Evolutionary conservation across 2,113 vertebrate genomes (phyloP).

Genomic region (Grallaria varia): DNA sequence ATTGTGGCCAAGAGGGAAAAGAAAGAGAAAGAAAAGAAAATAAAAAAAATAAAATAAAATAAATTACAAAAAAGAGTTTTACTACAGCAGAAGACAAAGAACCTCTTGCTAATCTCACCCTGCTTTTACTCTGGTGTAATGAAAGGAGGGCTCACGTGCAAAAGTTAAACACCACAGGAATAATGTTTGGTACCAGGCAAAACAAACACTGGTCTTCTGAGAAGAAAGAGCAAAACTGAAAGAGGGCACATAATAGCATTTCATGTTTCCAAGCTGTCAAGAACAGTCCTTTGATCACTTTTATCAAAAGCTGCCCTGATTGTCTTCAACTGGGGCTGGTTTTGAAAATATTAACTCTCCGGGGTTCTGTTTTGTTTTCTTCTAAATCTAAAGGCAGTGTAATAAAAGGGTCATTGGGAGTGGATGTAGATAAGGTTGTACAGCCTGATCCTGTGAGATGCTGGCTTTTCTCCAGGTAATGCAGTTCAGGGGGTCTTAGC

Average conservation of each 20-base stretch:
- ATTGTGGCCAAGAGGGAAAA: constrained; percentile 32
- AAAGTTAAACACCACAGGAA: constrained; percentile 24
- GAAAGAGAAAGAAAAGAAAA: neutral
- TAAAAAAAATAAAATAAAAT: no score
- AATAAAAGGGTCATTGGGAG: constrained; percentile 14
- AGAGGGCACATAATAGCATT: constrained; percentile 52
- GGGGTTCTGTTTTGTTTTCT: constrained; percentile 12
- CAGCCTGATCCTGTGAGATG: neutral
- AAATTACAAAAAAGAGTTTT: constrained; percentile 12
- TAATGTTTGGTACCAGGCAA: neutral
- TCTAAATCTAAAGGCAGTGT: neutral
- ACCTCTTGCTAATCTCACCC: neutral
- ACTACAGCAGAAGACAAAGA: constrained; percentile 9
- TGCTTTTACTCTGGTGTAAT: neutral
- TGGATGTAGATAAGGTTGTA: neutral
- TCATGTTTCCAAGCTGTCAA: constrained; percentile 48
- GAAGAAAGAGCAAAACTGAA: constrained; percentile 51
- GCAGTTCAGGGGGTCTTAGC: neutral
- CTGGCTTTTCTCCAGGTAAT: constrained; percentile 11
- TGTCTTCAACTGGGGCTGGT: constrained; percentile 9
- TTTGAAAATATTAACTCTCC: constrained; percentile 53
- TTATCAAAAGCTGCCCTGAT: constrained; percentile 54
- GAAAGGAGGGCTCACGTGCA: neutral
- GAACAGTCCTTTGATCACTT: constrained; percentile 52
- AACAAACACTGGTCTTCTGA: constrained; percentile 54